These are phyloP conservation scores for Phenganax stokvisi DNA, from an alignment of 92 coral and sea anemone species.

Conservation along the genomic window DNA sequence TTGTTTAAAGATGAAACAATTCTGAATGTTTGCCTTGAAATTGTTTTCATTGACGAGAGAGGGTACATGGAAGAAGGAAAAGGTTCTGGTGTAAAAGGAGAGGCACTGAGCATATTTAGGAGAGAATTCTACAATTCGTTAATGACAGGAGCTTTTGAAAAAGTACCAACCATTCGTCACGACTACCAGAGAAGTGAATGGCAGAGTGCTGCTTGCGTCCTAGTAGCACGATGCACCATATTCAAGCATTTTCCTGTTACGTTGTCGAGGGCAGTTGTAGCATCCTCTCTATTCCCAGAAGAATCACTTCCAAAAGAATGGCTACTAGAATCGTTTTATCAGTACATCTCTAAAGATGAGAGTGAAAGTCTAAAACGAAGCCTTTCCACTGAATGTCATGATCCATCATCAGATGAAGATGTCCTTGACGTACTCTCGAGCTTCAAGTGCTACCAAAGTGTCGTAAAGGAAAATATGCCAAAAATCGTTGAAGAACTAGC, in stretches of 20 bases:
- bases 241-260: conserved; percentile 28
- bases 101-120: conserved; percentile 28
- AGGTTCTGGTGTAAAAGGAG: conserved; percentile 34
- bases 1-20: conserved; percentile 30
- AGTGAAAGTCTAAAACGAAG: conserved; percentile 36
- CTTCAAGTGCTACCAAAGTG: conserved; percentile 43
- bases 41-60: conserved; percentile 22
- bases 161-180: conserved; percentile 36
- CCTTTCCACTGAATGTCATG: conserved; percentile 38
- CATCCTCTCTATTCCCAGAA: conserved; percentile 49
- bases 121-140: conserved; percentile 21
- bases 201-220: conserved; percentile 20
- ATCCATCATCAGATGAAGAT: conserved; percentile 46
- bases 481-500: conserved; percentile 7
- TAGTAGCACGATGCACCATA: neutral
- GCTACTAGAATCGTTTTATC: conserved; percentile 42
- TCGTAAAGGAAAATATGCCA: conserved; percentile 37
- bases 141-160: conserved; percentile 20
- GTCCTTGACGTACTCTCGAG: conserved; percentile 39
- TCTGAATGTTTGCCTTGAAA: conserved; percentile 15
- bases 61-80: conserved; percentile 31
- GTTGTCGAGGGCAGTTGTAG: conserved; percentile 41
- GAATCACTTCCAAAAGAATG: conserved; percentile 39
- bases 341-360: neutral
- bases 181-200: conserved; percentile 25